Evolutionary conservation across 1,140 invertebrate genomes (phyloP).

Genomic region (Magallana ariakensis): DNA sequence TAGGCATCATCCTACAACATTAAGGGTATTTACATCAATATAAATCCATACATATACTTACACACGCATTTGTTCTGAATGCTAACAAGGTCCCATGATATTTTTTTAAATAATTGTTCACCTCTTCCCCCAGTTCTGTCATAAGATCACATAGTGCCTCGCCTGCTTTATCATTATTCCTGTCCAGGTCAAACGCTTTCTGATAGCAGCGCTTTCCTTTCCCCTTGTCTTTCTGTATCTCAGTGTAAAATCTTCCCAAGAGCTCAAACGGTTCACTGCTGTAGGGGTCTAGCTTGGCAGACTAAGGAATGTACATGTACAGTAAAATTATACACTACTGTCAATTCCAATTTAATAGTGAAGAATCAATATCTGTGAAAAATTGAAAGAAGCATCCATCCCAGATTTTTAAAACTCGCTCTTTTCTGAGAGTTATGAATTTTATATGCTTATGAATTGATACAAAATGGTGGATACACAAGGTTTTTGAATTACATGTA

Average conservation of each 20-base stretch:
- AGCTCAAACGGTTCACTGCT: conserved; percentile 87
- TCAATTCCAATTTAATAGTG: no score
- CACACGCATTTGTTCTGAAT: not conserved
- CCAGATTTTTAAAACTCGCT: no score
- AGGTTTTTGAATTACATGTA: no score
- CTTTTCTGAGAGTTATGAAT: no score
- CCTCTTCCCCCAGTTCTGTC: conserved; percentile 74
- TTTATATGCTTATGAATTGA: no score
- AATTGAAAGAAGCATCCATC: no score
- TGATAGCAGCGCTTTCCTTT: conserved; percentile 87
- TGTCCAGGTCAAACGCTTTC: conserved; percentile 89
- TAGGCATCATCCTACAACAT: conserved; percentile 84
- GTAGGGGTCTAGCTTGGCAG: conserved; percentile 87
- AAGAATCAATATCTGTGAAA: no score
- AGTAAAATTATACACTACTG: no score
- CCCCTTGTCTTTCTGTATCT: conserved; percentile 70
- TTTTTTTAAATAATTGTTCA: not conserved
- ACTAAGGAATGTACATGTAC: conserved; percentile 80
- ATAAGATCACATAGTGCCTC: conserved; percentile 88
- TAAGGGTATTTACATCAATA: not conserved
- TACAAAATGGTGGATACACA: no score
- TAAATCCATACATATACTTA: not conserved
- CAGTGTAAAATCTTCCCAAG: conserved; percentile 87
- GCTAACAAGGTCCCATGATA: not conserved
- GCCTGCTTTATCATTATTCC: conserved; percentile 84